These are phyloP conservation scores for Orthonychiurus folsomi DNA, from an alignment of 2,888 invertebrate species.

Conservation along the genomic window DNA sequence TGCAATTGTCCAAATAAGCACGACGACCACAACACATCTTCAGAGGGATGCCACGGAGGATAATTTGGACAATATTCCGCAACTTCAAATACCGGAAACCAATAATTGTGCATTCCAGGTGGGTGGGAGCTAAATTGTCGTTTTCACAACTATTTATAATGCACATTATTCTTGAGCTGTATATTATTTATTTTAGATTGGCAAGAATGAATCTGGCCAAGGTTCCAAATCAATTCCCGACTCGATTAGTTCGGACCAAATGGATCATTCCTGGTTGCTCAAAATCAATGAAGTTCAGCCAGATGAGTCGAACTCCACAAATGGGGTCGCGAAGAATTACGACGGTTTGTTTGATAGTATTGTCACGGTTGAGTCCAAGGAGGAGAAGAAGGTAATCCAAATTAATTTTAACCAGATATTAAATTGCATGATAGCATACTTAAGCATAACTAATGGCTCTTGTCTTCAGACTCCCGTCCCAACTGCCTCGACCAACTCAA, in stretches of 20 bases:
- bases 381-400: neutral
- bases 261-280: slow-evolving; percentile 31
- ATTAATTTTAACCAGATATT: too few species aligned
- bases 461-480: neutral
- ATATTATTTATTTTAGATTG: slow-evolving; percentile 9
- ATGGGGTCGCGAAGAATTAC: slow-evolving; percentile 18
- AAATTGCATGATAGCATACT: too few species aligned
- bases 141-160: neutral
- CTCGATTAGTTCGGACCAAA: slow-evolving; percentile 15
- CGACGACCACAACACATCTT: slow-evolving; percentile 16
- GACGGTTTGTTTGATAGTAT: slow-evolving; percentile 25
- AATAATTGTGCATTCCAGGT: slow-evolving; percentile 17
- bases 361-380: slow-evolving; percentile 14
- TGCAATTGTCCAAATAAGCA: slow-evolving; percentile 16
- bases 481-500: slow-evolving; percentile 10
- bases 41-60: slow-evolving; percentile 3
- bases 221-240: slow-evolving; percentile 17
- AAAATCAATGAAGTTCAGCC: slow-evolving; percentile 26
- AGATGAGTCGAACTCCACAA: slow-evolving; percentile 16
- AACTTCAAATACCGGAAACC: slow-evolving; percentile 18
- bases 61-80: slow-evolving; percentile 13
- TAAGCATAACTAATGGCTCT: too few species aligned
- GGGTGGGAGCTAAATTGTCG: neutral
- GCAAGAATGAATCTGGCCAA: slow-evolving; percentile 20
- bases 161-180: neutral